These are phyloP conservation scores for Cotesia chilonis DNA, from an alignment of 1,140 invertebrate species.

Conservation along the genomic window DNA sequence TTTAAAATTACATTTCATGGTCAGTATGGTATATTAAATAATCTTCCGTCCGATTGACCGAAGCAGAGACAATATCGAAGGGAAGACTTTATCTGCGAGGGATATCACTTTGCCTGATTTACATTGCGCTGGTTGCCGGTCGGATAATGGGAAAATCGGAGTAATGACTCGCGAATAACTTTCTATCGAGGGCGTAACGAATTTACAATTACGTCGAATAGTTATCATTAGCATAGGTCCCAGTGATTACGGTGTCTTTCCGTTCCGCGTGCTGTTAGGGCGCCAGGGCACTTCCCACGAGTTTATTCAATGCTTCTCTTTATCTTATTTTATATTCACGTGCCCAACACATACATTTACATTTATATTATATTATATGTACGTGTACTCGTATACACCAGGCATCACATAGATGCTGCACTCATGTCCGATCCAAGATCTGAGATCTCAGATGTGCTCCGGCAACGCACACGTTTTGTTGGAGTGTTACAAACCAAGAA, in stretches of 20 bases:
- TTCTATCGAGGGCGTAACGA: conserved; percentile 61
- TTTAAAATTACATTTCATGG: no score
- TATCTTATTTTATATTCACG: conserved; percentile 7
- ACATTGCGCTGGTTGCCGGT: conserved; percentile 9
- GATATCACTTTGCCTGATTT: conserved; percentile 21
- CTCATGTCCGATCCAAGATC: background rate
- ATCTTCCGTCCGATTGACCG: no score
- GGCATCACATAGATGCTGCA: background rate
- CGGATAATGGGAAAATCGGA: conserved; percentile 56
- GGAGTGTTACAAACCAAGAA: background rate
- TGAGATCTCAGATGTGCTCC: background rate
- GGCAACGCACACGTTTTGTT: conserved; percentile 10
- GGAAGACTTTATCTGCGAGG: background rate
- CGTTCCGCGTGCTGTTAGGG: conserved; percentile 40
- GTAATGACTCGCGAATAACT: conserved; percentile 60
- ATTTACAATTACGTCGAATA: conserved; percentile 62
- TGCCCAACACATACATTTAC: conserved; percentile 15
- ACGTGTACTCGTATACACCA: background rate
- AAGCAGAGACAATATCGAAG: conserved; percentile 1
- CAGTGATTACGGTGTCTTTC: conserved; percentile 50
- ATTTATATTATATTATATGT: conserved; percentile 1
- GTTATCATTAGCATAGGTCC: conserved; percentile 57
- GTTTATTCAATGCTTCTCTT: conserved; percentile 13
- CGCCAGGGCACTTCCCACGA: conserved; percentile 53
- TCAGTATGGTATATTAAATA: no score